Percentiles rank a stretch among this genome's conserved stretches.
Conservation (phyloP, 2,797 vertebrate genomes). For the Poeciliopsis turneri region DNA sequence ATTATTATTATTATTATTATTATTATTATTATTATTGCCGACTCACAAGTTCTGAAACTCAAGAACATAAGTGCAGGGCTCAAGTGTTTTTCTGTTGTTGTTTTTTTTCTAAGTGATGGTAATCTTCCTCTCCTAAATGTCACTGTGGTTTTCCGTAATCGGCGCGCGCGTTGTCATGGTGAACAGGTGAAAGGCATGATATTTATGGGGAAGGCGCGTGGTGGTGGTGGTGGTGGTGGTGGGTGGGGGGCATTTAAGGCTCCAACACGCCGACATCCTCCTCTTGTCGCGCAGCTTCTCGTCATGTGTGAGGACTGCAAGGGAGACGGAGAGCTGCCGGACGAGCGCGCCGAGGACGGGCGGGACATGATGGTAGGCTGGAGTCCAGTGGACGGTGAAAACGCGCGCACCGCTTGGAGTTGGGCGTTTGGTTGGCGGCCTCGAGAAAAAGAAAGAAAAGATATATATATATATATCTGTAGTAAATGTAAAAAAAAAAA, state of each 20-base stretch:
- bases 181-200: conserved; percentile 74
- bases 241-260: conserved; percentile 64
- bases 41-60: conserved; percentile 65
- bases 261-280: conserved; percentile 34
- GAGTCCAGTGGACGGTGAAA: background rate
- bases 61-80: conserved; percentile 76
- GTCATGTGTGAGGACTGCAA: conserved; percentile 86
- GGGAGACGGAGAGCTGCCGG: conserved; percentile 75
- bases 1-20: background rate
- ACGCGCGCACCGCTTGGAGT: background rate
- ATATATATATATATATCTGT: too few relatives aligned
- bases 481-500: background rate
- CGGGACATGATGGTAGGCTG: conserved; percentile 72
- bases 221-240: background rate
- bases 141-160: conserved; percentile 67
- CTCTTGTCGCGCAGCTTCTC: conserved; percentile 40
- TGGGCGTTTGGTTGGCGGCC: background rate
- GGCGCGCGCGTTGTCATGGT: conserved; percentile 79
- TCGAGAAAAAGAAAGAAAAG: too few relatives aligned
- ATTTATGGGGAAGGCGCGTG: conserved; percentile 73
- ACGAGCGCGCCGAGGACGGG: conserved; percentile 73
- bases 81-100: conserved; percentile 69
- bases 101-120: conserved; percentile 72
- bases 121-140: conserved; percentile 74
- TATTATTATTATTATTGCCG: conserved; percentile 12